Evolutionary conservation across 2,113 vertebrate species (phyloP).

Genomic region (Suricata suricatta): DNA sequence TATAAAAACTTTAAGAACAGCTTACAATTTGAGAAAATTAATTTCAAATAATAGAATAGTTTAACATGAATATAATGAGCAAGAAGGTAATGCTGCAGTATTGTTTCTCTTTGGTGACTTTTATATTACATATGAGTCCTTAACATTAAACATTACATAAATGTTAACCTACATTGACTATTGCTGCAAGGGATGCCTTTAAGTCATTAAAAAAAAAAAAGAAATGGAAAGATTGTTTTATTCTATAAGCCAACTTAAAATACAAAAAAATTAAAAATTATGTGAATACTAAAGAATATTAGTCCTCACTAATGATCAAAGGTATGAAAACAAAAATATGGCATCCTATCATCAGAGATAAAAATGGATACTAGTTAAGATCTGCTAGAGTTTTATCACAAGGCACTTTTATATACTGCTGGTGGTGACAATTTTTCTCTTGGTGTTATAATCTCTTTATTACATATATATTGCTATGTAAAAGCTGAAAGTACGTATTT

Average conservation of each 20-base stretch:
- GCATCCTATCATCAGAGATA: background rate
- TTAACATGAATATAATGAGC: background rate
- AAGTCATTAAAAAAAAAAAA: background rate
- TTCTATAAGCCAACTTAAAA: background rate
- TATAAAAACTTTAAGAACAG: background rate
- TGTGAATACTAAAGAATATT: background rate
- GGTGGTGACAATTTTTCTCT: background rate
- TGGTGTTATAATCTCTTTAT: background rate
- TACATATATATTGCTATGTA: background rate
- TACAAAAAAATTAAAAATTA: background rate
- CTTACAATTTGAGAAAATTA: background rate
- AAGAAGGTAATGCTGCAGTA: background rate
- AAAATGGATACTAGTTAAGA: background rate
- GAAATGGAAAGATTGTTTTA: background rate
- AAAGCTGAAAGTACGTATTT: background rate
- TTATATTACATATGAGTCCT: background rate
- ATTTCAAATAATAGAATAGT: background rate
- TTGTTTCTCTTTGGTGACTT: background rate
- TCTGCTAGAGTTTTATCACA: background rate
- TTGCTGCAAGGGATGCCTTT: background rate
- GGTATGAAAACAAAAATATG: background rate
- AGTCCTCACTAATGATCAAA: background rate
- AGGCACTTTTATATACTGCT: background rate
- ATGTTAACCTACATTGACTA: background rate
- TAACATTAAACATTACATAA: no score